Percentiles rank a stretch among this genome's conserved stretches.
Evolutionary conservation across 2,888 invertebrate genomes (phyloP).

Genomic region (Hydraecia micacea): DNA sequence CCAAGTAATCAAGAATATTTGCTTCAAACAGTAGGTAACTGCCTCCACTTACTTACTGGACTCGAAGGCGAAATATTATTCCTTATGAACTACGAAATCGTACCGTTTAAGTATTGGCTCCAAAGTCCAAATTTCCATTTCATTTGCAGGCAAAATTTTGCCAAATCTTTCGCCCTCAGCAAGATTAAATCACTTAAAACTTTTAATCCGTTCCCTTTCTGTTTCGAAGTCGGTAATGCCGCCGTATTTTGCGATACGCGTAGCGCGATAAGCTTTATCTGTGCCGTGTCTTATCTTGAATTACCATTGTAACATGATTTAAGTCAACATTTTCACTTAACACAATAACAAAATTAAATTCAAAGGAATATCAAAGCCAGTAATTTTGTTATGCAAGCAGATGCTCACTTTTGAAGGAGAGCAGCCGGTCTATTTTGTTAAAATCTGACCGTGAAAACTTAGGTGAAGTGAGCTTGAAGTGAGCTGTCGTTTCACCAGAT

Average conservation of each 20-base stretch:
- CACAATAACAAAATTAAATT: background rate
- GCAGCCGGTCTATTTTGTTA: too few species aligned
- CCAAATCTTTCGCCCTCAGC: slow-evolving; percentile 57
- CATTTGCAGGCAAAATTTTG: slow-evolving; percentile 59
- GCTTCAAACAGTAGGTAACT: slow-evolving; percentile 17
- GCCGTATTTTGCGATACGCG: slow-evolving; percentile 48
- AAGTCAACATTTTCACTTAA: slow-evolving; percentile 10
- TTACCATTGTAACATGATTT: slow-evolving; percentile 40
- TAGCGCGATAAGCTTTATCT: slow-evolving; percentile 51
- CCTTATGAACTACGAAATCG: slow-evolving; percentile 40
- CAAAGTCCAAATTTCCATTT: slow-evolving; percentile 60
- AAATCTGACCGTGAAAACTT: background rate
- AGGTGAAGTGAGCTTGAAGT: background rate
- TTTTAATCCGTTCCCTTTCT: slow-evolving; percentile 64
- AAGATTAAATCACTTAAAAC: slow-evolving; percentile 66
- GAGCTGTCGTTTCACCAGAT: background rate
- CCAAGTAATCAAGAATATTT: slow-evolving; percentile 38
- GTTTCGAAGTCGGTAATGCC: slow-evolving; percentile 51
- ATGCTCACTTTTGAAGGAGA: background rate
- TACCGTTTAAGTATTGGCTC: slow-evolving; percentile 45
- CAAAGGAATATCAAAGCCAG: too few species aligned
- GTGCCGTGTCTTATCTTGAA: slow-evolving; percentile 24
- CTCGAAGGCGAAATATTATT: slow-evolving; percentile 17
- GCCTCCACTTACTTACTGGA: slow-evolving; percentile 10
- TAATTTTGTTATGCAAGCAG: background rate